Conservation (phyloP, 2,888 invertebrate species). For the Orthonychiurus folsomi region DNA sequence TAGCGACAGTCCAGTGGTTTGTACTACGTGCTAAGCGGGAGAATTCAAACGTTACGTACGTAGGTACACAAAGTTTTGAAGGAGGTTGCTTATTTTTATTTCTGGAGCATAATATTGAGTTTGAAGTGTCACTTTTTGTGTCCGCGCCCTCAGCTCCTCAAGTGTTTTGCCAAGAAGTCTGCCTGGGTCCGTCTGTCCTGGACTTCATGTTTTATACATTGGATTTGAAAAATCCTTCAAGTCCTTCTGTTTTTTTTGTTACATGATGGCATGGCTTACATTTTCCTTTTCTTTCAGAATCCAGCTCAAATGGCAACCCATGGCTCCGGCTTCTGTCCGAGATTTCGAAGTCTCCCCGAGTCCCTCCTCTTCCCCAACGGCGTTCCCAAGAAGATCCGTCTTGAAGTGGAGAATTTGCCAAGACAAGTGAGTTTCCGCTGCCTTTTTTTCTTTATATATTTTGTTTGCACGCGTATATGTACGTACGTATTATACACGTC, state of each 20-base stretch:
- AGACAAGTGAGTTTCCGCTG: conserved; percentile 51
- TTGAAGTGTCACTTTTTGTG: neutral
- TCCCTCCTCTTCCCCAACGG: conserved; percentile 77
- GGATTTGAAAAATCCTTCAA: neutral
- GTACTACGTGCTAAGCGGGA: no score
- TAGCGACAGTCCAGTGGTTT: no score
- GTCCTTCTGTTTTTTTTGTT: no score
- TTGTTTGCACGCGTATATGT: no score
- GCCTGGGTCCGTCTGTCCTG: neutral
- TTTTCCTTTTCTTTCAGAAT: conserved; percentile 50
- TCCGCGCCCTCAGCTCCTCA: neutral
- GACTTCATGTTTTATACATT: neutral
- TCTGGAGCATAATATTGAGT: no score
- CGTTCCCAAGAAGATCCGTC: conserved; percentile 75
- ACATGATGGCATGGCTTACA: no score
- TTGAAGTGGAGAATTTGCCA: conserved; percentile 84
- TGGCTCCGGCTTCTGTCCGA: conserved; percentile 64
- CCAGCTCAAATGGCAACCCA: conserved; percentile 52
- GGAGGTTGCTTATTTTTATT: no score
- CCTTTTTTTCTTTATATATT: neutral
- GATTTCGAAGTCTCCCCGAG: conserved; percentile 61
- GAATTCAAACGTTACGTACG: no score
- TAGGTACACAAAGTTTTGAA: no score
- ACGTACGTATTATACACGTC: no score
- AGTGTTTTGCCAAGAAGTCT: neutral